A percentile compares a stretch with the other conserved stretches of the same genome.
Conservation (phyloP, 2,797 vertebrate genomes). For the Trachurus trachurus region DNA sequence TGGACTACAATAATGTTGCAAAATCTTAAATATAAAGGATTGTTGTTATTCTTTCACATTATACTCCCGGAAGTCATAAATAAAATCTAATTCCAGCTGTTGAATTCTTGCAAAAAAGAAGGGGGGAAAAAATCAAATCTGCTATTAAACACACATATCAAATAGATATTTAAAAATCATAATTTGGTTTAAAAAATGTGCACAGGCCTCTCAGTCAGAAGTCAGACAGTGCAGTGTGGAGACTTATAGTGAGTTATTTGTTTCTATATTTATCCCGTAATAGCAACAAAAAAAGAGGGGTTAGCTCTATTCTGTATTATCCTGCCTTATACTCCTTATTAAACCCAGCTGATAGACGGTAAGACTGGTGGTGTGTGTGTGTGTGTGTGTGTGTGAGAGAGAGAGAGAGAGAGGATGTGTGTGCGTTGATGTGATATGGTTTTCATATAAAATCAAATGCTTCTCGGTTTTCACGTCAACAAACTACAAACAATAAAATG, state of each 20-base stretch:
- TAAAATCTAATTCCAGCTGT: background rate
- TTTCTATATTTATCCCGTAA: conserved; percentile 40
- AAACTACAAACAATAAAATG: conserved; percentile 39
- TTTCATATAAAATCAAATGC: conserved; percentile 31
- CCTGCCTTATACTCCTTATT: background rate
- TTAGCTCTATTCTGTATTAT: background rate
- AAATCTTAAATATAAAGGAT: background rate
- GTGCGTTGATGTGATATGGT: background rate
- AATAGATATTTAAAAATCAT: background rate
- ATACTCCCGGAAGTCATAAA: background rate
- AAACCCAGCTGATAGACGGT: background rate
- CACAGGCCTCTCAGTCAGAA: conserved; percentile 29
- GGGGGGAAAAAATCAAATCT: background rate
- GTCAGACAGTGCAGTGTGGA: conserved; percentile 8
- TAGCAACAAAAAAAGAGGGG: background rate
- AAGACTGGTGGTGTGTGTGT: background rate
- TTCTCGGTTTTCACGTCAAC: conserved; percentile 17
- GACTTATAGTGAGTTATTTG: conserved; percentile 19
- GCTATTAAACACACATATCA: background rate
- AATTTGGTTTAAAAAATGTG: background rate
- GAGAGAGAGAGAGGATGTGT: background rate
- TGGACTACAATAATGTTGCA: background rate
- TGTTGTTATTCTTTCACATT: background rate
- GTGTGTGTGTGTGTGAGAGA: background rate
- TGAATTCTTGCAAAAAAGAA: conserved; percentile 10